phyloP scores from a whole-genome alignment of 2,113 vertebrate species.

The Ammodytes dubius region DNA sequence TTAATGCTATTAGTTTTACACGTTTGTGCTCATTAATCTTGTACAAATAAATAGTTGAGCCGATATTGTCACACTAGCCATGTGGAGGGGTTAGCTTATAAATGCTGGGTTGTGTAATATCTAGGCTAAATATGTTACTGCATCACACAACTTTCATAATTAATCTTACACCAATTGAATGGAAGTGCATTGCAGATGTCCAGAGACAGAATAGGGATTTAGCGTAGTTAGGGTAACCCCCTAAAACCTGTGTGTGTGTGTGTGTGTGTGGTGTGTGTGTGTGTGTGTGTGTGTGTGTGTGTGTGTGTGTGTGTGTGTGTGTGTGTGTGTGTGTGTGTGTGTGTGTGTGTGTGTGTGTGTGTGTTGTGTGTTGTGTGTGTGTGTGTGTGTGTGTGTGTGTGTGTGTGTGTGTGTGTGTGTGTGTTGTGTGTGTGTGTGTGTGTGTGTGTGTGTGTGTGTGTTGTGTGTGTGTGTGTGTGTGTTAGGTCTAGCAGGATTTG shows the following conservation, averaged over 20 bases:
- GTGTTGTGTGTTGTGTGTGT: neutral
- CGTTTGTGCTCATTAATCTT: neutral
- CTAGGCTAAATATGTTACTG: neutral
- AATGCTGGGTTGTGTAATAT: neutral
- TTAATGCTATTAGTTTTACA: neutral
- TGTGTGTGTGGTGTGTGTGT: neutral
- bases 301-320: no score
- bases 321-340: no score
- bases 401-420: no score
- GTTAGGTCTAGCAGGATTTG: constrained; percentile 54
- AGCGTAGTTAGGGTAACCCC: constrained; percentile 28
- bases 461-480: constrained; percentile 37
- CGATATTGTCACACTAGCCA: neutral
- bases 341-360: no score
- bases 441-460: neutral
- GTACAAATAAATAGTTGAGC: neutral
- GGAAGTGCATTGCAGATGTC: constrained; percentile 16
- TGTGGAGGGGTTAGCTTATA: neutral
- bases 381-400: no score
- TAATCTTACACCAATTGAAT: neutral
- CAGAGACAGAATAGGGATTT: constrained; percentile 5
- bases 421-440: neutral
- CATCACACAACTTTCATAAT: neutral
- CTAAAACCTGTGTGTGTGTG: constrained; percentile 14
- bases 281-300: no score